These are phyloP conservation scores for Atlantisia rogersi DNA, from an alignment of 2,113 vertebrate genomes.

Conservation along the genomic window DNA sequence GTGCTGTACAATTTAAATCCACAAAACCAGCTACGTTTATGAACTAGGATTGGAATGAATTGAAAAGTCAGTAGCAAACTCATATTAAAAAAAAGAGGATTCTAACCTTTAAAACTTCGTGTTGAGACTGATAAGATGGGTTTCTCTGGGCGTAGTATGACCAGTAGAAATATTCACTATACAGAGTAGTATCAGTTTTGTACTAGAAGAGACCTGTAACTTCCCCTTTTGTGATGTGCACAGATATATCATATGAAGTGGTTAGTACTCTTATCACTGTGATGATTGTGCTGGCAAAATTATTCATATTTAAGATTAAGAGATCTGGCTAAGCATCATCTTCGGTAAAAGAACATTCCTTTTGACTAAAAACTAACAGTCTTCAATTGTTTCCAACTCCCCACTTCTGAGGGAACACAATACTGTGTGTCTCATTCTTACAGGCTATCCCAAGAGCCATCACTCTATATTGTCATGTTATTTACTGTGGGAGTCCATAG, in stretches of 20 bases:
- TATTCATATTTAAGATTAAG: neutral
- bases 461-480: neutral
- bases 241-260: neutral
- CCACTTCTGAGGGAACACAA: neutral
- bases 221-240: neutral
- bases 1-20: constrained; percentile 30
- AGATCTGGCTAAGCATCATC: neutral
- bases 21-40: neutral
- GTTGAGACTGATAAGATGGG: neutral
- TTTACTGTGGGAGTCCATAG: neutral
- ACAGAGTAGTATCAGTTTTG: neutral
- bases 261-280: neutral
- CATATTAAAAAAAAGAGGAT: neutral
- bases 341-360: neutral
- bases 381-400: neutral
- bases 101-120: neutral
- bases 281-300: neutral
- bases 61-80: neutral
- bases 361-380: neutral
- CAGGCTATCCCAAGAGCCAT: rapidly evolving
- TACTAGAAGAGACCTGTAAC: neutral
- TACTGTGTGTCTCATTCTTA: rapidly evolving
- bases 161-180: neutral
- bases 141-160: neutral
- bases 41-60: neutral